These are phyloP conservation scores for Athalia rosae DNA, from an alignment of 2,888 invertebrate species.

Conservation along the genomic window DNA sequence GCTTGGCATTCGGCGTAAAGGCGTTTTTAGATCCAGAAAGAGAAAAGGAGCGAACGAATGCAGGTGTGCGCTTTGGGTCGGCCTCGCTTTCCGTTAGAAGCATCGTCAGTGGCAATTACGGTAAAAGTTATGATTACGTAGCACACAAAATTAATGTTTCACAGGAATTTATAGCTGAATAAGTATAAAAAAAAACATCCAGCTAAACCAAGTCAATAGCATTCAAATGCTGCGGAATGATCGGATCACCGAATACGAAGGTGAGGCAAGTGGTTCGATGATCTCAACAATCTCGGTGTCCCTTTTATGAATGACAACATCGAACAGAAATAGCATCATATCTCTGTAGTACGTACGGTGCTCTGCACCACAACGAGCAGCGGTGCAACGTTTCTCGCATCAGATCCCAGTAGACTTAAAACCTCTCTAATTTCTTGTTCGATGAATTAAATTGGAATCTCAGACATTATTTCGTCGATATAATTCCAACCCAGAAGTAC, in stretches of 20 bases:
- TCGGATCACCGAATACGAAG: slow-evolving; percentile 46
- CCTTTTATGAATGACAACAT: slow-evolving; percentile 60
- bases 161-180: background rate
- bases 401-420: too few relatives aligned
- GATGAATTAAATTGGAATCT: background rate
- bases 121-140: background rate
- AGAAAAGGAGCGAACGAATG: slow-evolving; percentile 28
- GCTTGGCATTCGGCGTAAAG: too few relatives aligned
- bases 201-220: background rate
- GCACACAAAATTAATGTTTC: background rate
- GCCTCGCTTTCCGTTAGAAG: slow-evolving; percentile 14
- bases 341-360: too few relatives aligned
- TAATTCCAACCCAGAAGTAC: background rate
- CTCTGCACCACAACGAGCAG: background rate
- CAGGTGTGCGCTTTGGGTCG: slow-evolving; percentile 35
- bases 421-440: too few relatives aligned
- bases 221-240: background rate
- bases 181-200: background rate
- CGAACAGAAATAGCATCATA: slow-evolving; percentile 52
- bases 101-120: background rate
- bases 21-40: too few relatives aligned
- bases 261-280: slow-evolving; percentile 60
- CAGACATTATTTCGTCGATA: background rate
- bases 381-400: slow-evolving; percentile 20
- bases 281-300: slow-evolving; percentile 61